Percentiles rank a stretch among this genome's conserved stretches.
These are phyloP conservation scores for Antheraea pernyi DNA, from an alignment of 1,140 invertebrate genomes.

Conservation along the genomic window DNA sequence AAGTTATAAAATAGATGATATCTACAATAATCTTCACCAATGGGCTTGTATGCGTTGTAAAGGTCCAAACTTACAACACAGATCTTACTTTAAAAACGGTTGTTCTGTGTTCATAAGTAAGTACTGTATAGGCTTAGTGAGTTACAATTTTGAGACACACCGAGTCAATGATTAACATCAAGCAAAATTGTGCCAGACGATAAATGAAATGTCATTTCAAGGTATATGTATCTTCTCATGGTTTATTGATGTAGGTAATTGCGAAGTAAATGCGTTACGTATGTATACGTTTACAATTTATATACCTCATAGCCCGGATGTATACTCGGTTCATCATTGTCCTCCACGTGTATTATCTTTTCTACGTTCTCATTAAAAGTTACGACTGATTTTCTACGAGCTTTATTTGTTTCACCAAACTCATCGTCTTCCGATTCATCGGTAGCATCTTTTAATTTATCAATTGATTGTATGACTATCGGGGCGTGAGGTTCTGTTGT, in stretches of 20 bases:
- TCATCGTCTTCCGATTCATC: constrained; percentile 61
- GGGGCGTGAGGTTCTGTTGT: constrained; percentile 20
- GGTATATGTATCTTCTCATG: neutral
- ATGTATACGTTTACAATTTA: constrained; percentile 42
- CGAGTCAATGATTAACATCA: too few species aligned
- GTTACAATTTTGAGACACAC: too few species aligned
- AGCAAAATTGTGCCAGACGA: too few species aligned
- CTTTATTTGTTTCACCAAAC: constrained; percentile 55
- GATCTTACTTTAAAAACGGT: neutral
- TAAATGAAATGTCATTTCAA: neutral
- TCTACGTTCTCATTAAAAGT: constrained; percentile 74
- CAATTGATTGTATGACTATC: constrained; percentile 66
- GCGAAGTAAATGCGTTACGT: neutral
- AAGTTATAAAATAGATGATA: neutral
- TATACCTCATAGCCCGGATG: constrained; percentile 45
- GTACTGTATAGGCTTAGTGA: too few species aligned
- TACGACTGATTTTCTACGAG: constrained; percentile 65
- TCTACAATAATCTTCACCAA: too few species aligned
- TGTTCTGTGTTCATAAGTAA: neutral
- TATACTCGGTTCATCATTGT: constrained; percentile 33
- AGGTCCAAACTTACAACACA: neutral
- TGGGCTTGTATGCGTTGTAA: neutral
- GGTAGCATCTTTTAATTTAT: constrained; percentile 60
- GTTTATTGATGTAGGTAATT: neutral
- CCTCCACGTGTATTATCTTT: constrained; percentile 72